Conservation (phyloP, 2,113 vertebrate species). For the Pelusios castaneus region DNA sequence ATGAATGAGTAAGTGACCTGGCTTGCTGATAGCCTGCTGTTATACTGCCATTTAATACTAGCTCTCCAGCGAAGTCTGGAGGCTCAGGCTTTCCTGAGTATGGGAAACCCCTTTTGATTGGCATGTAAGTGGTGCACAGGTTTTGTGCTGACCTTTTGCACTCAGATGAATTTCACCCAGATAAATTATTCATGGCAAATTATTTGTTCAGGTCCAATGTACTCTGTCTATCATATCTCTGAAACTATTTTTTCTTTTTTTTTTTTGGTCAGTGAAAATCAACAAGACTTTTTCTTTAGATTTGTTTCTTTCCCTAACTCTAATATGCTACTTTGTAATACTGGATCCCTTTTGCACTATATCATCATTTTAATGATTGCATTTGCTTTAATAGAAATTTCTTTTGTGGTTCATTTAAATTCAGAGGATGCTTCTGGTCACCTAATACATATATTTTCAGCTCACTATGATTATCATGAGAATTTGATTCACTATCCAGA, state of each 20-base stretch:
- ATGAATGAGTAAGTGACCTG: neutral
- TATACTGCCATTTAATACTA: neutral
- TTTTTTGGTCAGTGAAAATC: neutral
- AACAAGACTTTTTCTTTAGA: neutral
- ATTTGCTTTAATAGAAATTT: slow-evolving; percentile 2
- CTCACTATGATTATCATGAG: neutral
- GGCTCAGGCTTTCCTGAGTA: neutral
- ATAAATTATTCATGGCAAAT: neutral
- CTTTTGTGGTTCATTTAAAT: neutral
- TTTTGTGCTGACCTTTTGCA: neutral
- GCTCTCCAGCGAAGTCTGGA: neutral
- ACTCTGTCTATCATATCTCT: neutral
- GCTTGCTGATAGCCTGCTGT: neutral
- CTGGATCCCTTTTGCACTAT: neutral
- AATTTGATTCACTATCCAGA: neutral
- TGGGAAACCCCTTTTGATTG: neutral
- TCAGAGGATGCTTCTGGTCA: neutral
- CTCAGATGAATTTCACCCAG: neutral
- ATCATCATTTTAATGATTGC: neutral
- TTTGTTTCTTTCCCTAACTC: neutral
- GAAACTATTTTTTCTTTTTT: neutral
- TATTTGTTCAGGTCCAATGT: neutral
- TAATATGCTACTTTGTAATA: neutral
- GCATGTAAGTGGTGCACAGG: neutral
- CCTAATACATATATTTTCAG: neutral